Base-by-base conservation (phyloP, 2,797 vertebrate genomes). In the Botia almorhae region DNA sequence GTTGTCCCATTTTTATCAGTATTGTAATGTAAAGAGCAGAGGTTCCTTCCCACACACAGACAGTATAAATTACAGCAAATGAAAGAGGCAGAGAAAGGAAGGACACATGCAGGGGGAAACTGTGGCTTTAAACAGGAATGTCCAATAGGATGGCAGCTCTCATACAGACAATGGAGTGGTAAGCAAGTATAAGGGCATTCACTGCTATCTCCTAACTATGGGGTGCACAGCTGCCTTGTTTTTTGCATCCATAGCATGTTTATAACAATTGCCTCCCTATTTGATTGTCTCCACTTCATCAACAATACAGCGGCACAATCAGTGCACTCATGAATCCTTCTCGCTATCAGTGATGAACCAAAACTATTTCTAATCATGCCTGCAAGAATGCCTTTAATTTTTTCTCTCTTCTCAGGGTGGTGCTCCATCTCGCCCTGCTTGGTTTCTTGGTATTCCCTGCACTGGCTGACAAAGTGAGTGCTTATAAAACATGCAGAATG, bases 401-500 rank as follows among this genome's bases (percentile, higher is more conserved):
- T 26, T 14, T 13, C 60, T 61, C 26, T 61, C 26, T 16, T 72
- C 69, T 61, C 53, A 58, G 26, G 81, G 46, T 70, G 69, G 67
- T 33, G 39, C 36, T 73, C 58, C 1, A 53, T 63, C 53, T 71
- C 48, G 69, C 36, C 13, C 61, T 39, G 51, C 8, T 69, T 61
- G 51, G 43, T 82, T 55, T 72, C 74, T 84, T 69, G 78, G 74
- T 75, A 82, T 82, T 86, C 80, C 70, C 21, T 23, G 69, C 74
- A 53, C 74, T 80, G 14, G 64, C 50, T 11, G n/a, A 51, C 71
- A n/a, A 43, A 70, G 53, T 56, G 75, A 81, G 75, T 17, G 23
- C 33, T 78, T 85, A 78, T 84, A 81, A 88, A 84, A 79, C 85
- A 85, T 84, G 80, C 80, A 83, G 71, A 75, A 65, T 75, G 67